Evolutionary conservation across 1,140 invertebrate species (phyloP), one percentile per base, ranked within the genome.

Genomic region (Caerostris extrusa): DNA sequence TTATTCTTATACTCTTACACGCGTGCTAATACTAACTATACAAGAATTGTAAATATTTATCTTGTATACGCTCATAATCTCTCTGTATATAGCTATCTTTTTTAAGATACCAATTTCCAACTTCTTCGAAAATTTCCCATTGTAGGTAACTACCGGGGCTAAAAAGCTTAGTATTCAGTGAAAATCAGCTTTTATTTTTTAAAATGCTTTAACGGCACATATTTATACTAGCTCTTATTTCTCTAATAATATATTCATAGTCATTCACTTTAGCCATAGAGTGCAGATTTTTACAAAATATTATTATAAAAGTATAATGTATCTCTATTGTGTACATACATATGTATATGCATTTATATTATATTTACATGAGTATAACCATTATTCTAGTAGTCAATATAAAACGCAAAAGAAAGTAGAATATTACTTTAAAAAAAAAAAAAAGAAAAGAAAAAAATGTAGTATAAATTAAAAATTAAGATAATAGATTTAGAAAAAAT

Each of bases 1-100:
- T 77, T 77, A 77, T 77, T 77, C 71, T 77, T 77, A 77, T 77
- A 77, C 71, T 77, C 71, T 53, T 12, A 14, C 71, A 77, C 71
- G 71, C 71, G 71, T 53, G 71, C 71, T 77, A 77, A 50, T 34
- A 50, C 50, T 71, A 19, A 71, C 34, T 77, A 34, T 77, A 77
- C 71, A 77, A 77, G 71, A 64, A 77, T 10, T 77, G 71, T 77
- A 77, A 77, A 77, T 77, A 77, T 77, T 77, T 77, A 77, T 77
- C 69, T 50, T 77, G 50, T 12, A 77, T 50, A 12, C 19, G 71
- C 71, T 77, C 71, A 77, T 77, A 5, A 12, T 71, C 19, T 19
- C 67, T 34, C 53, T 77, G 71, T 77, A 77, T 34, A 77, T 77
- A 77, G 71, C 71, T 77, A 50, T 50, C 34, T 50, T 77, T 77